A percentile compares a stretch with the other conserved stretches of the same genome.
phyloP scores from a whole-genome alignment of 2,797 vertebrate genomes.

The Sebastes diploproa region DNA sequence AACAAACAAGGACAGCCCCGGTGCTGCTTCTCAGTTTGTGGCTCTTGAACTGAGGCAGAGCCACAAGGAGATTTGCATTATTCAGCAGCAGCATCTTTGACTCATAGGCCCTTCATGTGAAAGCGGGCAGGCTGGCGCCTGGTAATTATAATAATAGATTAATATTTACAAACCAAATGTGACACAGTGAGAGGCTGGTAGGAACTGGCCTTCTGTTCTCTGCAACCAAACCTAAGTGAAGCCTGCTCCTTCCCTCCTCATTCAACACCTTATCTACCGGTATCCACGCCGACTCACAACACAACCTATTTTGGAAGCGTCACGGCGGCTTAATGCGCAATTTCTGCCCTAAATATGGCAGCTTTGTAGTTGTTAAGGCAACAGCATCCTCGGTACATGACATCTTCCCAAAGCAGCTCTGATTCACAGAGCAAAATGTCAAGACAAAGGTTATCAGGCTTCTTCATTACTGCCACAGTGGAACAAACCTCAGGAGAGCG shows the following conservation, averaged over 20 bases:
- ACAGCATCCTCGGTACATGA: constrained; percentile 41
- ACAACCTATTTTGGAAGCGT: constrained; percentile 30
- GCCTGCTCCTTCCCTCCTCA: not conserved
- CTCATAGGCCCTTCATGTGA: constrained; percentile 35
- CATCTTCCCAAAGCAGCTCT: constrained; percentile 64
- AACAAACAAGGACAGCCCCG: not conserved
- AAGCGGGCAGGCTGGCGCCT: constrained; percentile 15
- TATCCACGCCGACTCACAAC: constrained; percentile 5
- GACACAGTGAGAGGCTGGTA: constrained; percentile 10
- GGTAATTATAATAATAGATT: constrained; percentile 48
- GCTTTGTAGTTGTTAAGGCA: constrained; percentile 46
- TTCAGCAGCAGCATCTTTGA: constrained; percentile 59
- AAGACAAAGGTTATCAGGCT: constrained; percentile 69
- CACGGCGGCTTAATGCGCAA: constrained; percentile 34
- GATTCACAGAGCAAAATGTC: constrained; percentile 70
- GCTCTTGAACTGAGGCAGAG: constrained; percentile 44
- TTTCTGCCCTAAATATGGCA: constrained; percentile 51
- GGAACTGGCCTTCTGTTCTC: not conserved
- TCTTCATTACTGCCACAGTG: constrained; percentile 47
- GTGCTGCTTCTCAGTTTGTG: not conserved
- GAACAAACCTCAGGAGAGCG: constrained; percentile 43
- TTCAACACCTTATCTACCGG: constrained; percentile 11
- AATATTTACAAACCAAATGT: constrained; percentile 55
- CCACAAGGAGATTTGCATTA: constrained; percentile 53
- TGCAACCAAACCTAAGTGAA: not conserved